Evolutionary conservation across 2,113 vertebrate species (phyloP).

Genomic region (Nycticryphes semicollaris): DNA sequence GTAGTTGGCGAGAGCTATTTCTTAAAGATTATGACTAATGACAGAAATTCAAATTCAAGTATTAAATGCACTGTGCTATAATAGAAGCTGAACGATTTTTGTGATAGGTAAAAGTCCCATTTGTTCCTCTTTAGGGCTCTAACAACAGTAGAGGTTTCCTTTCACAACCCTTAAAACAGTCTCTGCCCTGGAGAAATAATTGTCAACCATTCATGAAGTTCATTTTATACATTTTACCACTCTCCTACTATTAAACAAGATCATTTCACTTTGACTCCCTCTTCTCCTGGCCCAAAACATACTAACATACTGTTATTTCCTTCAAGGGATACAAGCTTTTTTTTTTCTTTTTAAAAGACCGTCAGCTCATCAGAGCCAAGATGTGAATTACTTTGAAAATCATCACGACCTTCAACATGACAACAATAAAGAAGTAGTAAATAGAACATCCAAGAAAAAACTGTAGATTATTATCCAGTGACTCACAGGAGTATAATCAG

Average conservation of each 20-base stretch:
- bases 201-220: background rate
- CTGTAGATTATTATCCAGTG: background rate
- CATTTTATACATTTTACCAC: background rate
- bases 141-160: background rate
- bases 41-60: background rate
- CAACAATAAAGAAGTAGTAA: background rate
- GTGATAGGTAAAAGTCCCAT: background rate
- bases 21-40: background rate
- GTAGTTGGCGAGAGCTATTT: background rate
- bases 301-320: background rate
- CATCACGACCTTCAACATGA: background rate
- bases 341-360: background rate
- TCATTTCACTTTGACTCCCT: background rate
- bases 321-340: background rate
- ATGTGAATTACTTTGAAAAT: background rate
- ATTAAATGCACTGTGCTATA: background rate
- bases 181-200: background rate
- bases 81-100: background rate
- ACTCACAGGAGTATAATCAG: background rate
- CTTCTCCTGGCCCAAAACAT: background rate
- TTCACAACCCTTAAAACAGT: background rate
- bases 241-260: background rate
- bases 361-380: background rate
- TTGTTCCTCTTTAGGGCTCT: background rate
- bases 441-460: background rate